A percentile compares a stretch with the other conserved stretches of the same genome.
Conservation (phyloP, 1,140 invertebrate genomes). For the Vanessa tameamea region DNA sequence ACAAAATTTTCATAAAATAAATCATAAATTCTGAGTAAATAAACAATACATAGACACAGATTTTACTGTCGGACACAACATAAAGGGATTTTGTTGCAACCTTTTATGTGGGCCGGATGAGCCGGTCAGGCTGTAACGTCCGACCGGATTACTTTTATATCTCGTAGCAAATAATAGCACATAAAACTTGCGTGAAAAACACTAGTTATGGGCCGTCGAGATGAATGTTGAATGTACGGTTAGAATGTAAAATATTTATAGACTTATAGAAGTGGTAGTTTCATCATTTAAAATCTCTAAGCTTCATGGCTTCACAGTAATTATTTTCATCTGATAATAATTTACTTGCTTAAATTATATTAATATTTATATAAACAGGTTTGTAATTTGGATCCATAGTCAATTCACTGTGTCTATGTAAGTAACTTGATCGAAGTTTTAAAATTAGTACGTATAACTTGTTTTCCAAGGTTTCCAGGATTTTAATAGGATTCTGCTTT, state of each 20-base stretch:
- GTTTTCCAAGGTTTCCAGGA: too few relatives aligned
- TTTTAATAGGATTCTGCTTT: too few relatives aligned
- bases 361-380: too few relatives aligned
- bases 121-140: constrained; percentile 58
- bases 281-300: too few relatives aligned
- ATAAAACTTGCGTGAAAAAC: constrained; percentile 79
- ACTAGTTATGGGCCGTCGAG: constrained; percentile 67
- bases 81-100: constrained; percentile 65
- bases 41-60: constrained; percentile 69
- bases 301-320: too few relatives aligned
- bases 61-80: constrained; percentile 68
- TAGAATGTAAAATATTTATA: constrained; percentile 28
- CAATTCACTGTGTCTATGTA: too few relatives aligned
- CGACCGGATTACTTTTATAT: constrained; percentile 74
- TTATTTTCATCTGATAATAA: too few relatives aligned
- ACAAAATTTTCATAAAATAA: background rate
- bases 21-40: constrained; percentile 43
- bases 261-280: background rate
- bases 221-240: constrained; percentile 54
- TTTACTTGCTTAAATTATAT: too few relatives aligned
- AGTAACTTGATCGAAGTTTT: too few relatives aligned
- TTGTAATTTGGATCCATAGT: too few relatives aligned
- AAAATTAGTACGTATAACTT: too few relatives aligned
- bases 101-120: constrained; percentile 59
- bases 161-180: constrained; percentile 77